Percentiles rank a stretch among this genome's conserved stretches.
Evolutionary conservation across 2,888 invertebrate species (phyloP).

Genomic region (Eristalis tenax): DNA sequence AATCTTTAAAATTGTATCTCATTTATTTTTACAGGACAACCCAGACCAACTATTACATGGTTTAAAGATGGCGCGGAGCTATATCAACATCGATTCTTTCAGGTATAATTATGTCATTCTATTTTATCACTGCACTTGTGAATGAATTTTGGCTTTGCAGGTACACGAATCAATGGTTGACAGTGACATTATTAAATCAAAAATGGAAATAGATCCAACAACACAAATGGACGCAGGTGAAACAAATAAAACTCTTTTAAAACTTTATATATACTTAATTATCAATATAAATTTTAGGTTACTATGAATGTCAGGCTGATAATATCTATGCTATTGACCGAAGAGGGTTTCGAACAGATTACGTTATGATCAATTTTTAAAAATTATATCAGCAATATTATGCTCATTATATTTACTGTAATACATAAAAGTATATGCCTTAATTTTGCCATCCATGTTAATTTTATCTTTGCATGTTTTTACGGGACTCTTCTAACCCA

Average conservation of each 20-base stretch:
- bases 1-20: not conserved
- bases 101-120: constrained; percentile 82
- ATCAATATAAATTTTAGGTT: constrained; percentile 75
- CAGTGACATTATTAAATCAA: constrained; percentile 91
- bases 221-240: constrained; percentile 96
- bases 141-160: constrained; percentile 81
- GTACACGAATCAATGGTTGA: constrained; percentile 94
- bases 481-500: constrained; percentile 36
- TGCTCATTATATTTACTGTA: constrained; percentile 67
- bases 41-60: constrained; percentile 96
- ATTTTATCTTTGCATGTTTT: constrained; percentile 38
- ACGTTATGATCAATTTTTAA: constrained; percentile 81
- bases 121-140: not conserved
- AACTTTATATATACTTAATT: not conserved
- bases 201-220: constrained; percentile 96
- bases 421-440: constrained; percentile 48
- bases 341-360: constrained; percentile 95
- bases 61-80: constrained; percentile 97
- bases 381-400: constrained; percentile 40
- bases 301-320: constrained; percentile 95
- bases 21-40: constrained; percentile 81
- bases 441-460: constrained; percentile 49
- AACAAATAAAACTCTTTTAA: not conserved
- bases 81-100: constrained; percentile 92
- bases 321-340: constrained; percentile 95